Evolutionary conservation across 2,888 invertebrate genomes (phyloP), one percentile per base, ranked within the genome.

Genomic region (Lepidochrysops patricia): DNA sequence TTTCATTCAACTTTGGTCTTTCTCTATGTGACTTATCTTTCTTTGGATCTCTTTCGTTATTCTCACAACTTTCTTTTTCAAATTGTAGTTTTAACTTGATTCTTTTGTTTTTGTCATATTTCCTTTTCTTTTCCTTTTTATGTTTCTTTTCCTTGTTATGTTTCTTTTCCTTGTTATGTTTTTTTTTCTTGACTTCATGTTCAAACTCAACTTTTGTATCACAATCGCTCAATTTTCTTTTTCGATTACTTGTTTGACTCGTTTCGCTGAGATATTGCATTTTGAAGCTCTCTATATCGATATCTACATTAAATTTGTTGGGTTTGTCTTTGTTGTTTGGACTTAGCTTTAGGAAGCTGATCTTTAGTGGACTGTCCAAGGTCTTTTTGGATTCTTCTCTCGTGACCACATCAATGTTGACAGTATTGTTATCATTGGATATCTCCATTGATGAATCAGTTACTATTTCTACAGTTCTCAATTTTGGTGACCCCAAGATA

Each of bases 251-350:
- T 0, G 19, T 5, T 19, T 54, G 43, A 4, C 19, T 43, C 9
- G 43, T 43, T 64, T 86, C 87, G 0, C 69, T 76, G 0, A 87
- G 60, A 58, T 86, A 84, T 0, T 73, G 75, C 52, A 75, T 76
- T 63, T 87, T 82, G 27, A 87, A 87, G 1, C 69, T 77, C 12
- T 86, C 86, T 0, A 84, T 26, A 35, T 84, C 83, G 0, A 86
- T 76, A 57, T 76, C 74, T 0, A 78, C 49, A 5, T 75, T 71
- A 0, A 68, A 67, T 0, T 66, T 64, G 0, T 74, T 64, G 0
- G 76, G 49, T 0, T 63, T 66, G 0, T 79, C 77, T 58, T 80
- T 77, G 4, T 19, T 43, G 23, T 23, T 43, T 7, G 43, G 43
- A 1, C 43, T 43, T 43, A 43, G 9, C 7, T 43, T 43, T 19